Evolutionary conservation across 2,888 invertebrate genomes (phyloP).

Genomic region (Acrobasis consociella): DNA sequence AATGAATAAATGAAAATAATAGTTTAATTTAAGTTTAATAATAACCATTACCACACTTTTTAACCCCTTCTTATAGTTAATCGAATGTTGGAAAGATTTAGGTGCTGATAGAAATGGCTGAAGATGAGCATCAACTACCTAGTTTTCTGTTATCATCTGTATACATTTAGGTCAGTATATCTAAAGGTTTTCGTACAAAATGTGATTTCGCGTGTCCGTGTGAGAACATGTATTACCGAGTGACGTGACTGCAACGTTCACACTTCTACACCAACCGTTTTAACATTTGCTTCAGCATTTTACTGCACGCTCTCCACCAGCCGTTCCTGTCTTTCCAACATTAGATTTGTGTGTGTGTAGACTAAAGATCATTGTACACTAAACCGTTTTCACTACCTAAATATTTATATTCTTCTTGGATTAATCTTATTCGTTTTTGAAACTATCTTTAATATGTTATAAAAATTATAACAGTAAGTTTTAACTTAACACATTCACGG

Average conservation of each 20-base stretch:
- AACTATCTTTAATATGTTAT: too few species aligned
- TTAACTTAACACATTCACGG: too few species aligned
- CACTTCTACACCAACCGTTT: conserved; percentile 52
- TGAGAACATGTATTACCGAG: conserved; percentile 43
- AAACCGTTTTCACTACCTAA: background rate
- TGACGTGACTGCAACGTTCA: conserved; percentile 54
- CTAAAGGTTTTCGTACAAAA: conserved; percentile 42
- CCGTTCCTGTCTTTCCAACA: conserved; percentile 77
- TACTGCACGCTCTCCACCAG: conserved; percentile 63
- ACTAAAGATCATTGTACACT: background rate
- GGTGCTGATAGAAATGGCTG: conserved; percentile 53
- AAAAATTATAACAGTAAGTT: too few species aligned
- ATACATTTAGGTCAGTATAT: conserved; percentile 68
- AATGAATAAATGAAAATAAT: conserved; percentile 36
- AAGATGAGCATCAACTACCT: conserved; percentile 40
- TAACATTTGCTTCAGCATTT: conserved; percentile 44
- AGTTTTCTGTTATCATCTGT: conserved; percentile 39
- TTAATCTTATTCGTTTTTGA: background rate
- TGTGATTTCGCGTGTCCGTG: conserved; percentile 64
- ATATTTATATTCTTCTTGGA: background rate
- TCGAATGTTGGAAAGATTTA: conserved; percentile 80
- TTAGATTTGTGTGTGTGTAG: conserved; percentile 48
- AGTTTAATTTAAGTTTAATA: conserved; percentile 31
- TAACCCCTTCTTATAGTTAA: conserved; percentile 48
- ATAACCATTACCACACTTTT: conserved; percentile 34